Conservation (phyloP, 2,797 vertebrate genomes). For the Lacerta viridis region DNA sequence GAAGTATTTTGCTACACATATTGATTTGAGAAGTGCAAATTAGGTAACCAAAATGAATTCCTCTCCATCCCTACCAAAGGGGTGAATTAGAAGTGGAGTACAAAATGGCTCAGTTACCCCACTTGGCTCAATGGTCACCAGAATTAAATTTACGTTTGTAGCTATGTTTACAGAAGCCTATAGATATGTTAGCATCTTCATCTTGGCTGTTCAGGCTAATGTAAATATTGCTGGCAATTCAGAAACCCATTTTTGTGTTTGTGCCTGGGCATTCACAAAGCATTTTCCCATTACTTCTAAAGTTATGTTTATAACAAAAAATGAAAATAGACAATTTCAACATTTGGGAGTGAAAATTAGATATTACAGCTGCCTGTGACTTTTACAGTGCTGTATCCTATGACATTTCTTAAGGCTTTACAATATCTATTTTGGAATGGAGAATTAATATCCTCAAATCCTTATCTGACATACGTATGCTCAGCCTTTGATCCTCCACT, state of each 20-base stretch:
- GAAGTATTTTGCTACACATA: too few relatives aligned
- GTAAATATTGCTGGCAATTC: neutral
- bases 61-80: neutral
- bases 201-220: neutral
- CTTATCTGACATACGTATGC: neutral
- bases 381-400: constrained; percentile 3
- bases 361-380: neutral
- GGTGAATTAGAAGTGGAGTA: neutral
- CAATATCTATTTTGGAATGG: constrained; percentile 34
- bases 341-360: constrained; percentile 2
- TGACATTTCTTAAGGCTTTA: constrained; percentile 21
- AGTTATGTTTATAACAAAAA: neutral
- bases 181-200: neutral
- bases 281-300: neutral
- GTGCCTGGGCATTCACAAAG: neutral
- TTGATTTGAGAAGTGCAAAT: too few relatives aligned
- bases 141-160: neutral
- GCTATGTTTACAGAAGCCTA: neutral
- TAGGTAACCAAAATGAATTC: too few relatives aligned
- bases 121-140: neutral
- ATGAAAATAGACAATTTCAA: neutral
- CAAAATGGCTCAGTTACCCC: neutral
- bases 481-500: constrained; percentile 6
- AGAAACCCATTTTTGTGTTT: neutral
- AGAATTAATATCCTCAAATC: constrained; percentile 29